Evolutionary conservation across 2,888 invertebrate species (phyloP), one percentile per base, ranked within the genome.

Genomic region (Luperina nickerlii): DNA sequence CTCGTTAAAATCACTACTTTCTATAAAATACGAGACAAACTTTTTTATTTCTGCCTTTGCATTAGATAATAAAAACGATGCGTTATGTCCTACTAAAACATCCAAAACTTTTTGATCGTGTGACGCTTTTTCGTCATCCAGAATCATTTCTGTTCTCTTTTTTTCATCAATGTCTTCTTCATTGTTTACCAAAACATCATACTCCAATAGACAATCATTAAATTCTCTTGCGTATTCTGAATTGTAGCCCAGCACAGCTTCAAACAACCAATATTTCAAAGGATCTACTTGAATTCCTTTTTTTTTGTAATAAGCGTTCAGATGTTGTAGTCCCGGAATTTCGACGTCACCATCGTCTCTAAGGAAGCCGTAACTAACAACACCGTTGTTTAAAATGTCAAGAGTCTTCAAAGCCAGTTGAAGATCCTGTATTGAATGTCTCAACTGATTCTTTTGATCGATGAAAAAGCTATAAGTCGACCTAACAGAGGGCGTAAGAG

Each of bases 181-280:
- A 5, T 79, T 79, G 7, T 83, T 79, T 32, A 82, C 81, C 15
- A 84, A 69, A 42, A 68, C 62, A 24, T 81, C 75, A 62, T 89
- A 87, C 81, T 90, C 88, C 20, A 78, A 54, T 20, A 90, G 11
- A 79, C 88, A 85, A 60, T 87, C 62, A 24, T 83, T 62, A 76
- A 90, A 79, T 75, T 89, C 70, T 73, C 76, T 76, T 51, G 70
- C 24, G 79, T 90, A 91, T 32, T 89, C 65, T 38, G 42, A 68
- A 60, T 48, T 68, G 60, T 91, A 70, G 83, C 11, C 66, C 13
- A 66, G 11, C 13, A 32, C 68, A 57, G 32, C 27, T 82, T 94
- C 93, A 88, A 95, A 95, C 68, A 96, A 90, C 96, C 96, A 96
- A 71, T 88, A 78, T 42, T 79, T 82, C 78, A 96, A 88, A 1